Base-by-base conservation (phyloP, 2,797 vertebrate genomes). In the Microctenopoma steveboyesi region DNA sequence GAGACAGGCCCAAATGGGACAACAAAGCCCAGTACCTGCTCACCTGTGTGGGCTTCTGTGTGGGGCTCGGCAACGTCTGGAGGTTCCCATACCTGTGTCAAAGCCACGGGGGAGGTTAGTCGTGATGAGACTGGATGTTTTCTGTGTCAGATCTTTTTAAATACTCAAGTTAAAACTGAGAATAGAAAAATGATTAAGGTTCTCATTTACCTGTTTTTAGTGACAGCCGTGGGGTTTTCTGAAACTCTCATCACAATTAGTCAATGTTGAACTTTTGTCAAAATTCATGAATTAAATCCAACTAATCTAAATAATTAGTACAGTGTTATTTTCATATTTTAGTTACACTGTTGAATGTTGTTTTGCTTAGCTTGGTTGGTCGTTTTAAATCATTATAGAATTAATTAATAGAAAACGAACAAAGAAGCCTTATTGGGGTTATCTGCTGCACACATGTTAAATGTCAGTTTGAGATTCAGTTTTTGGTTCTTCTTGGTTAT, bases 11-110 rank as follows among this genome's bases (percentile, higher is more conserved):
- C 25, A 93, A 97, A 86, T 98, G 97, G 97, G 97, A 98, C 91
- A 99, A 97, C 92, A 99, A 99, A 83, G 81, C 96, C 30, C 97
- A 98, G 86, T 98, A 99, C 39, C 95, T 98, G 94, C 94, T 98
- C 84, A 98, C 97, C 0, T 98, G 97, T 1, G 83, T 99, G 83
- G 97, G 97, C 57, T 98, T 98, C 91, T 98, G 97, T 43, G 96
- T 98, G 74, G 96, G 97, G 30, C 94, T 98, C 11, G 97, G 97
- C 68, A 98, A 98, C 0, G 97, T 98, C 39, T 98, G 97, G 97
- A 92, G 97, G 65, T 98, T 98, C 81, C 96, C 97, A 0, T 94
- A 97, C 79, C 91, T 98, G 64, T 98, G 96, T 76, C 96, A 98
- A 87, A 98, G 95, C 83, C 96, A 98, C 0, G 97, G 97, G 86